phyloP scores from a whole-genome alignment of 2,888 invertebrate species.

The Drosophila falleni region DNA sequence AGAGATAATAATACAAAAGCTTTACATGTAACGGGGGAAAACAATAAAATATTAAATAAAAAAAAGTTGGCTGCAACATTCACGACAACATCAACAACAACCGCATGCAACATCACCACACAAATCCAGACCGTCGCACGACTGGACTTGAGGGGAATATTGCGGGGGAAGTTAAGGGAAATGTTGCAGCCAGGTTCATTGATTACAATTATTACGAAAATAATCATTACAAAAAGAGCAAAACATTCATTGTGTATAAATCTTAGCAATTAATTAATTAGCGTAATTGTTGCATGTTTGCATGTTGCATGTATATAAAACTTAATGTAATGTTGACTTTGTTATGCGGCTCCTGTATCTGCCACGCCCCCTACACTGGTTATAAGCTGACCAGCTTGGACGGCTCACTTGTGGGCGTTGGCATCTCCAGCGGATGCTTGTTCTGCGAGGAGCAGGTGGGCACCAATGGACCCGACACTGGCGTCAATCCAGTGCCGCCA shows the following conservation, averaged over 20 bases:
- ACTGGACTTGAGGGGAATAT: constrained; percentile 13
- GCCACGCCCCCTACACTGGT: constrained; percentile 83
- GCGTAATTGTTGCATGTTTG: constrained; percentile 39
- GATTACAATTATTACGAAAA: constrained; percentile 42
- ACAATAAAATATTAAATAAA: constrained; percentile 66
- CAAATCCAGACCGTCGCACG: constrained; percentile 39
- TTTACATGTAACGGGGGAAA: constrained; percentile 71
- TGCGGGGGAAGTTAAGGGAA: background rate
- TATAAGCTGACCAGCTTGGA: constrained; percentile 94
- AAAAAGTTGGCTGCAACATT: constrained; percentile 19
- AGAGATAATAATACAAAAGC: constrained; percentile 79
- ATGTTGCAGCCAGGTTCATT: constrained; percentile 21
- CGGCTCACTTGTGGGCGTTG: constrained; percentile 90
- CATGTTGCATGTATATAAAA: constrained; percentile 42
- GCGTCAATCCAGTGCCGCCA: constrained; percentile 96
- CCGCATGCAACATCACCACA: background rate
- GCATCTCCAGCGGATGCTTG: constrained; percentile 89
- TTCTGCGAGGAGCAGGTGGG: constrained; percentile 91
- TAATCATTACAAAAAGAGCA: constrained; percentile 62
- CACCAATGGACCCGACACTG: constrained; percentile 90
- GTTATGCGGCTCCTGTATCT: constrained; percentile 29
- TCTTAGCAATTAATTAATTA: constrained; percentile 60
- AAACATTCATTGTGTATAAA: constrained; percentile 59
- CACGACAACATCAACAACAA: too few species aligned
- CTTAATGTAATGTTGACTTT: constrained; percentile 72